These are phyloP conservation scores for Astropecten irregularis DNA, from an alignment of 53 echinoderm and acorn worm species.

Conservation along the genomic window DNA sequence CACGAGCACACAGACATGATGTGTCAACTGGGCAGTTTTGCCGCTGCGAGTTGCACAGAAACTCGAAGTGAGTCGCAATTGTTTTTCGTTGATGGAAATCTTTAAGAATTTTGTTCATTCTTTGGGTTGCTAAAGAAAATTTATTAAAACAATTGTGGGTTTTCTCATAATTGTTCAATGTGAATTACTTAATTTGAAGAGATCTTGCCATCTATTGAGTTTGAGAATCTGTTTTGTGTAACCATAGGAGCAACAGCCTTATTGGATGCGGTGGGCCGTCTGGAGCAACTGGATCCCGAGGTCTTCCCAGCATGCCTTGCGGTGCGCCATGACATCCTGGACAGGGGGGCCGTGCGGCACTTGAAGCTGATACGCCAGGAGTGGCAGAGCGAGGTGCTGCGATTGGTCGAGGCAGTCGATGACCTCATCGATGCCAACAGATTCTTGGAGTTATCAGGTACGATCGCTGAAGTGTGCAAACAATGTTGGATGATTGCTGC, in stretches of 20 bases:
- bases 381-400: conserved; percentile 78
- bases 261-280: conserved; percentile 49
- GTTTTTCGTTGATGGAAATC: no score
- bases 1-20: conserved; percentile 85
- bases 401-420: conserved; percentile 70
- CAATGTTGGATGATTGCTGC: no score
- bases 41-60: conserved; percentile 80
- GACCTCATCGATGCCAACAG: conserved; percentile 65
- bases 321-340: conserved; percentile 76
- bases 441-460: conserved; percentile 90
- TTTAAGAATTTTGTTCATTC: not conserved
- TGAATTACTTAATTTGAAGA: no score
- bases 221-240: no score
- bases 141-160: not conserved
- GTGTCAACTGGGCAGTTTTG: conserved; percentile 80
- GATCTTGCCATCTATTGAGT: no score
- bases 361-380: conserved; percentile 84
- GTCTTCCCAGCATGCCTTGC: conserved; percentile 90
- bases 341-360: conserved; percentile 86
- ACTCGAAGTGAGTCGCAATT: conserved; percentile 68
- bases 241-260: conserved; percentile 57
- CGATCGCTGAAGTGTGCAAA: no score
- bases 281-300: conserved; percentile 89
- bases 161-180: no score
- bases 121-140: not conserved